Evolutionary conservation across 2,113 vertebrate species (phyloP).

Genomic region (Scomber japonicus): DNA sequence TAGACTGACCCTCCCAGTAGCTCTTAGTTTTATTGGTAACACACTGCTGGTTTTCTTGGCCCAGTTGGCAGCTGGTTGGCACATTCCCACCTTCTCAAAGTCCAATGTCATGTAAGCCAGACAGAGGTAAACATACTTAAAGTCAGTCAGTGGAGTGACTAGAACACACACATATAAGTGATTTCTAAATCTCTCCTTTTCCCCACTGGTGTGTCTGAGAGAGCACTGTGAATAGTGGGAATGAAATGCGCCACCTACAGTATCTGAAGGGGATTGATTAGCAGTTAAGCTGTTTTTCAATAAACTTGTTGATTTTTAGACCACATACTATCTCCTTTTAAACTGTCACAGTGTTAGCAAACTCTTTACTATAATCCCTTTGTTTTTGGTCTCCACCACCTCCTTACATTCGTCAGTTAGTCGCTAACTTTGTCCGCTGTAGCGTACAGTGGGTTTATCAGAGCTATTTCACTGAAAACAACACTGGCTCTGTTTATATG

Average conservation of each 20-base stretch:
- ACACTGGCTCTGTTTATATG: too few relatives aligned
- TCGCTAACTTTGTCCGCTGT: too few relatives aligned
- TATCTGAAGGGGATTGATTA: neutral
- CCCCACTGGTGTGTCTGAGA: neutral
- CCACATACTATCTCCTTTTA: too few relatives aligned
- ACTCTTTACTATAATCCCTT: too few relatives aligned
- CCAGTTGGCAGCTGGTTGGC: constrained; percentile 14
- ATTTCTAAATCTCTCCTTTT: neutral
- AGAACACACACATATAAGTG: neutral
- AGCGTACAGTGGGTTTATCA: too few relatives aligned
- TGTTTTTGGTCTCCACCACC: too few relatives aligned
- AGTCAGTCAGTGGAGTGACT: constrained; percentile 20
- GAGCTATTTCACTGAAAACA: too few relatives aligned
- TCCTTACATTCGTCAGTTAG: too few relatives aligned
- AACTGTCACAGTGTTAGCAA: too few relatives aligned
- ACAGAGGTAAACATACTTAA: constrained; percentile 30
- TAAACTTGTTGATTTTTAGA: too few relatives aligned
- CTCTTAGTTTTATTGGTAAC: neutral
- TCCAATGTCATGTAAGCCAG: constrained; percentile 2
- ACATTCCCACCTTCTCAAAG: constrained; percentile 16
- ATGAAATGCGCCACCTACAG: neutral
- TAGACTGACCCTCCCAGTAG: neutral
- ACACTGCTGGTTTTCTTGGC: neutral
- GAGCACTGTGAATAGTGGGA: neutral
- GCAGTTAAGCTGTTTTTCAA: too few relatives aligned